Percentiles rank a stretch among this genome's conserved stretches.
Conservation (phyloP, 2,888 invertebrate species). For the Acronicta psi region DNA sequence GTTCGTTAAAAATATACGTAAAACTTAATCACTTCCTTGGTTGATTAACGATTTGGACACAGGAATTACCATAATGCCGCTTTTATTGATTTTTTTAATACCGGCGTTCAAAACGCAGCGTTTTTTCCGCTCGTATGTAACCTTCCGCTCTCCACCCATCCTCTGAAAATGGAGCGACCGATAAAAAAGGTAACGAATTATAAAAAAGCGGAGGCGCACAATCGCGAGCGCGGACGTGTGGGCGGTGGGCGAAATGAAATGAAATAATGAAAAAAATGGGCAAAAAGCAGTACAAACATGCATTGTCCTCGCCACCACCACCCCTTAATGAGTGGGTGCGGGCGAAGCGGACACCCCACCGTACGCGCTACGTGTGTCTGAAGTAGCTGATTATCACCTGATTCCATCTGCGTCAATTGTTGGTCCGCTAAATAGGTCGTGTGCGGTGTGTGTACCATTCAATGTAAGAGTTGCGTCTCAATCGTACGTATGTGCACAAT, state of each 20-base stretch:
- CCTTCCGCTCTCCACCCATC: conserved; percentile 73
- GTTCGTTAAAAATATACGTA: conserved; percentile 24
- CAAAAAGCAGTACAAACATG: conserved; percentile 89
- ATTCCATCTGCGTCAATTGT: conserved; percentile 75
- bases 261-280: conserved; percentile 89
- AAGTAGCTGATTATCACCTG: conserved; percentile 88
- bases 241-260: conserved; percentile 88
- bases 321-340: conserved; percentile 84
- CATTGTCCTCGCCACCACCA: conserved; percentile 84
- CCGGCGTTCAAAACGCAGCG: conserved; percentile 53
- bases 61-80: background rate
- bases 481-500: background rate
- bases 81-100: conserved; percentile 7
- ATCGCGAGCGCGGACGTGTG: conserved; percentile 88
- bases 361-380: conserved; percentile 75
- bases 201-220: conserved; percentile 88
- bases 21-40: conserved; percentile 33
- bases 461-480: conserved; percentile 3
- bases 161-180: conserved; percentile 89
- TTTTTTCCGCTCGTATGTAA: conserved; percentile 67
- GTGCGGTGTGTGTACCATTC: conserved; percentile 19
- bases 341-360: conserved; percentile 60
- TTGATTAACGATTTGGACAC: conserved; percentile 26
- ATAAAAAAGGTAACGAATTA: conserved; percentile 89
- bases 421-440: conserved; percentile 52